These are phyloP conservation scores for Xenopus laevis DNA, from an alignment of 2,113 vertebrate genomes.

Conservation along the genomic window DNA sequence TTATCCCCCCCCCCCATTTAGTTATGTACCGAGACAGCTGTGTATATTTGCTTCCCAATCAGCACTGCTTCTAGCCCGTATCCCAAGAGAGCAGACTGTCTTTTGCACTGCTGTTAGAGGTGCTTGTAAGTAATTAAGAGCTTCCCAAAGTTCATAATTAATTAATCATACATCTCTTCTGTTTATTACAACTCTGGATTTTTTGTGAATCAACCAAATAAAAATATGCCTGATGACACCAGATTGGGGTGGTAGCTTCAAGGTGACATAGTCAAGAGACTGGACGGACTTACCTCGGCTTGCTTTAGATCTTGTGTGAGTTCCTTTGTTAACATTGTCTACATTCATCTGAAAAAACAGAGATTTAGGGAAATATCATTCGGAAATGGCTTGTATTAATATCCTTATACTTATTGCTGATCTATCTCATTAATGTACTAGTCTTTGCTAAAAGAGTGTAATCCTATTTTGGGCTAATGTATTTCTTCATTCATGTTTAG, in stretches of 20 bases:
- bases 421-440: too few relatives aligned
- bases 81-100: background rate
- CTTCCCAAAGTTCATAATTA: background rate
- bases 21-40: too few relatives aligned
- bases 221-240: background rate
- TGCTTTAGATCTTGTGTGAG: conserved; percentile 88
- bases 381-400: too few relatives aligned
- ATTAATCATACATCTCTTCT: conserved; percentile 27
- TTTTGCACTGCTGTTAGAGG: background rate
- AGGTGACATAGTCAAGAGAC: rapidly evolving
- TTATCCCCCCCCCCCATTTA: too few relatives aligned
- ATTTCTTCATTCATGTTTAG: too few relatives aligned
- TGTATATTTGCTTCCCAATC: too few relatives aligned
- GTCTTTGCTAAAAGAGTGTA: too few relatives aligned
- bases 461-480: too few relatives aligned
- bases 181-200: background rate
- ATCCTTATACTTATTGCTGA: too few relatives aligned
- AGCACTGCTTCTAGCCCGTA: background rate
- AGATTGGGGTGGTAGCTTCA: background rate
- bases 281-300: conserved; percentile 73
- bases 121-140: conserved; percentile 12
- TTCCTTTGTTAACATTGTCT: conserved; percentile 85
- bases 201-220: conserved; percentile 24
- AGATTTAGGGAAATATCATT: background rate
- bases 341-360: conserved; percentile 83